Percentiles rank a stretch among this genome's conserved stretches.
Conservation (phyloP, 1,140 invertebrate species). For the Drosophila azteca region DNA sequence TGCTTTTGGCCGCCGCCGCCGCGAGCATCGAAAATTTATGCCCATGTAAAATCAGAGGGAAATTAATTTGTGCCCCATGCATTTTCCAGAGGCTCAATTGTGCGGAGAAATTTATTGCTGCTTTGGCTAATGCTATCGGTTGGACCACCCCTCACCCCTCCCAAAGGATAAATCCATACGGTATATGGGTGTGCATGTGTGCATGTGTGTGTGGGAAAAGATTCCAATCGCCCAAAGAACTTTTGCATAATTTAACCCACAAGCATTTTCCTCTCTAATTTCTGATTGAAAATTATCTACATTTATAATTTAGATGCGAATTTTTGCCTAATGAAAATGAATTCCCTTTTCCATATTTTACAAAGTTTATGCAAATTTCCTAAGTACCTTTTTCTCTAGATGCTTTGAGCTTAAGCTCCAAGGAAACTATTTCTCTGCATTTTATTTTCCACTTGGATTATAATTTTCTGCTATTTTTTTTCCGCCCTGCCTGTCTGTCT, state of each 20-base stretch:
- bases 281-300: slow-evolving; percentile 48
- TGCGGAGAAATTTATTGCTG: slow-evolving; percentile 76
- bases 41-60: slow-evolving; percentile 71
- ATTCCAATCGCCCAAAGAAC: slow-evolving; percentile 32
- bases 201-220: slow-evolving; percentile 22
- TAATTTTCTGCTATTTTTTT: slow-evolving; percentile 37
- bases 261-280: slow-evolving; percentile 11
- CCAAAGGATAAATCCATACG: slow-evolving; percentile 59
- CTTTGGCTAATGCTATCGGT: slow-evolving; percentile 65
- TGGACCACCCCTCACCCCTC: too few relatives aligned
- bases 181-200: slow-evolving; percentile 7
- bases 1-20: slow-evolving; percentile 41
- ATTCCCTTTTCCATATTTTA: slow-evolving; percentile 8
- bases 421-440: slow-evolving; percentile 12
- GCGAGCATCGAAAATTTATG: slow-evolving; percentile 67
- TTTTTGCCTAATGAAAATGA: slow-evolving; percentile 38
- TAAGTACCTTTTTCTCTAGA: slow-evolving; percentile 5
- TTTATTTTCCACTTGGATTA: slow-evolving; percentile 31
- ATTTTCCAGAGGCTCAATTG: slow-evolving; percentile 70
- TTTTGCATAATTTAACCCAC: slow-evolving; percentile 65
- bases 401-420: neutral
- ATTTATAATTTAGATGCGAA: slow-evolving; percentile 34
- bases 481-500: slow-evolving; percentile 15
- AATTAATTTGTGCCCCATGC: slow-evolving; percentile 75
- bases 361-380: slow-evolving; percentile 16